These are phyloP conservation scores for Artibeus lituratus DNA, from an alignment of 2,797 vertebrate genomes.

Conservation along the genomic window DNA sequence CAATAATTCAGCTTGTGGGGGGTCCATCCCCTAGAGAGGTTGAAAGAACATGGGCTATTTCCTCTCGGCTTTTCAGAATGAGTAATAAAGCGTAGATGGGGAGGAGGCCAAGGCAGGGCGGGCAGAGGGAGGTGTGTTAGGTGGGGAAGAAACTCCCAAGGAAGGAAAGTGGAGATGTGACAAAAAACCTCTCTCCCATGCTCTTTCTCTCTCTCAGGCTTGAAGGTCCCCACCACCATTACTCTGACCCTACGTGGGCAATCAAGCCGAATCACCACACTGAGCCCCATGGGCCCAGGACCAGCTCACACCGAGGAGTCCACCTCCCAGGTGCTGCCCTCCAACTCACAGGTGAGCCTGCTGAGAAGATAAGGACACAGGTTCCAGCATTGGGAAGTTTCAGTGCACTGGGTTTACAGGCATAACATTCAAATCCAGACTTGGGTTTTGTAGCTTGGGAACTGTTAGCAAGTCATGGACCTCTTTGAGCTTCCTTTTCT, in stretches of 20 bases:
- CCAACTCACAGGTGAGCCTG: conserved; percentile 77
- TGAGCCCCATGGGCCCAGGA: conserved; percentile 85
- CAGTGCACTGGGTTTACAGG: rapidly evolving
- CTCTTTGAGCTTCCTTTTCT: neutral
- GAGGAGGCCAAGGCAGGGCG: neutral
- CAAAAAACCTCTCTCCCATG: rapidly evolving
- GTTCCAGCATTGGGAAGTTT: rapidly evolving
- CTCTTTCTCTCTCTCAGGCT: conserved; percentile 79
- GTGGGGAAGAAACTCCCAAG: neutral
- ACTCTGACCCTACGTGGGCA: conserved; percentile 93
- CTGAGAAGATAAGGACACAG: rapidly evolving
- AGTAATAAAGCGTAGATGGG: neutral
- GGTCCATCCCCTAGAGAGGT: neutral
- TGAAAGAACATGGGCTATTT: neutral
- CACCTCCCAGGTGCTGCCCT: conserved; percentile 66
- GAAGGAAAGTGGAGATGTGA: neutral
- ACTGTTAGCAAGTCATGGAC: neutral
- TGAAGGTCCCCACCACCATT: conserved; percentile 94
- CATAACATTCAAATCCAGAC: neutral
- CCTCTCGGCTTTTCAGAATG: conserved; percentile 16
- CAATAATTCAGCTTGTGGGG: neutral
- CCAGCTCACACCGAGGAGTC: conserved; percentile 76
- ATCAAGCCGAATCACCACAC: conserved; percentile 84
- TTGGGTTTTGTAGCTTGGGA: neutral
- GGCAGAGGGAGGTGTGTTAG: neutral